Evolutionary conservation across 53 echinoderm and acorn worm species (phyloP).

Genomic region (Arbacia lixula): DNA sequence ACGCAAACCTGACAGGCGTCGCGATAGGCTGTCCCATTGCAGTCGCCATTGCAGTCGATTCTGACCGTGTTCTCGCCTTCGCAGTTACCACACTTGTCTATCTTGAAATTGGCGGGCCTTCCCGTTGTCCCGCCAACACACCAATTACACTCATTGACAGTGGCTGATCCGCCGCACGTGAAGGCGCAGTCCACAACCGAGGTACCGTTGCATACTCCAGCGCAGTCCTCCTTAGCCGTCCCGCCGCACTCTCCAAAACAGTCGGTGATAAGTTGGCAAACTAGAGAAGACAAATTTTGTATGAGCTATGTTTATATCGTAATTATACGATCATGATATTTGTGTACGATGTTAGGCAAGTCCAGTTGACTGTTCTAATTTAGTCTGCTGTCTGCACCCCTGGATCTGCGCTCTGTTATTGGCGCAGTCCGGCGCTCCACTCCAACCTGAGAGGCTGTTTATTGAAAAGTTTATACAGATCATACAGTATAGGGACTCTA

Average conservation of each 20-base stretch:
- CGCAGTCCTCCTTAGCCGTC: conserved; percentile 52
- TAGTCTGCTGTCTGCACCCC: too few relatives aligned
- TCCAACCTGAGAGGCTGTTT: too few relatives aligned
- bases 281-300: too few relatives aligned
- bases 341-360: too few relatives aligned
- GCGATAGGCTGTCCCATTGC: conserved; percentile 69
- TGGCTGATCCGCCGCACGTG: conserved; percentile 62
- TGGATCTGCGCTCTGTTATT: too few relatives aligned
- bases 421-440: too few relatives aligned
- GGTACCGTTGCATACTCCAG: conserved; percentile 64
- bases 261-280: conserved; percentile 41
- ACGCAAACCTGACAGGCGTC: conserved; percentile 81
- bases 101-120: conserved; percentile 29
- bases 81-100: conserved; percentile 63
- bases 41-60: conserved; percentile 74
- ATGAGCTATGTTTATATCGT: too few relatives aligned
- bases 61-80: not conserved
- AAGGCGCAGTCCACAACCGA: conserved; percentile 63
- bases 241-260: conserved; percentile 73
- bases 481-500: too few relatives aligned
- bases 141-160: conserved; percentile 57
- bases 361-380: too few relatives aligned
- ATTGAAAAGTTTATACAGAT: too few relatives aligned
- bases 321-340: too few relatives aligned
- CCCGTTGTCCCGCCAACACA: conserved; percentile 64